phyloP scores from a whole-genome alignment of 2,888 invertebrate genomes.

The Arrhopalites spinosus region DNA sequence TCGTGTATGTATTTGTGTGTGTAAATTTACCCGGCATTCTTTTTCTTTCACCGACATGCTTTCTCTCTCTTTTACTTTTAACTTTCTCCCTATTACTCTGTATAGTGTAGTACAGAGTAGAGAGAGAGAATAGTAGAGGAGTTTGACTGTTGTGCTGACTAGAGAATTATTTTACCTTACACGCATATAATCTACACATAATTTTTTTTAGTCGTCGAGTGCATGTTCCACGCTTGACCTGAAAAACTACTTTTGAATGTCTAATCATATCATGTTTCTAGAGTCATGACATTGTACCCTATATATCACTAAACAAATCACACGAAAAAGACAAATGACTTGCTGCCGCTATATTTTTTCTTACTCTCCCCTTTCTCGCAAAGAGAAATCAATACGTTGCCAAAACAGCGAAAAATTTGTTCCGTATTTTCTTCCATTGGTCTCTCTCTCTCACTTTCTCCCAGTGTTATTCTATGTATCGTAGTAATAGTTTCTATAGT shows the following conservation, averaged over 20 bases:
- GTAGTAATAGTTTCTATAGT: not conserved
- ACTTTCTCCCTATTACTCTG: too few species aligned
- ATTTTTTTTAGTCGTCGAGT: not conserved
- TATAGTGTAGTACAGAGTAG: too few species aligned
- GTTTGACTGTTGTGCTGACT: too few species aligned
- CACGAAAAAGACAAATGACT: slow-evolving; percentile 54
- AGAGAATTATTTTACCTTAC: not conserved
- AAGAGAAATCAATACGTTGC: slow-evolving; percentile 44
- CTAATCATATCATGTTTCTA: slow-evolving; percentile 49
- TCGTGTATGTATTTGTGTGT: not conserved
- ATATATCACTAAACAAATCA: slow-evolving; percentile 51
- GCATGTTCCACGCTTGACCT: slow-evolving; percentile 45
- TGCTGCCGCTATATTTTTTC: slow-evolving; percentile 41
- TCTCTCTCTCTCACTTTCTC: slow-evolving; percentile 3
- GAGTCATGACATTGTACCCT: slow-evolving; percentile 45
- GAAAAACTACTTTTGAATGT: slow-evolving; percentile 50
- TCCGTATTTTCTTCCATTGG: slow-evolving; percentile 5
- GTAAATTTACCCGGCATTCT: not conserved
- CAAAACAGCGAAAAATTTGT: slow-evolving; percentile 35
- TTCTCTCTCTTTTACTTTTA: too few species aligned
- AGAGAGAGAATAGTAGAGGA: too few species aligned
- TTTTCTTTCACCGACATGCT: not conserved
- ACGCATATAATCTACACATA: slow-evolving; percentile 25
- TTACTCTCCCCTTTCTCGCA: not conserved
- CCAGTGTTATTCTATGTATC: too few species aligned